Conservation (phyloP, 2,113 vertebrate species). For the Onychostoma macrolepis region DNA sequence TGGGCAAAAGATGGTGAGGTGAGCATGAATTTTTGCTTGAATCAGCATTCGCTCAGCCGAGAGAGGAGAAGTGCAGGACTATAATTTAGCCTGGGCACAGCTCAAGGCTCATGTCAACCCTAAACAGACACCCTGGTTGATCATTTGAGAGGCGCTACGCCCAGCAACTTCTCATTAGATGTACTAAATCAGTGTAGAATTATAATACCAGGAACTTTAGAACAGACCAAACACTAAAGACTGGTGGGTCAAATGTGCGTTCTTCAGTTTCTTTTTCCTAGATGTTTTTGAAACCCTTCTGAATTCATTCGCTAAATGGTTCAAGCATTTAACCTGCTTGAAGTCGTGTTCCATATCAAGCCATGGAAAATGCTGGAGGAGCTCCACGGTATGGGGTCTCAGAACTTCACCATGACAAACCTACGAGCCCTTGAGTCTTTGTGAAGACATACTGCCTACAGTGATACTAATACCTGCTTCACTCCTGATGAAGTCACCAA, state of each 20-base stretch:
- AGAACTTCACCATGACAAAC: constrained; percentile 46
- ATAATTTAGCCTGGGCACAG: constrained; percentile 61
- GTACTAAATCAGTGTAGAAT: constrained; percentile 49
- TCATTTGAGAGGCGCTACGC: constrained; percentile 51
- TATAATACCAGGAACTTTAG: constrained; percentile 43
- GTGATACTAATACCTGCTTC: constrained; percentile 1
- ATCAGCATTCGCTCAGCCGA: constrained; percentile 62
- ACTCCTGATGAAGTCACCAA: not conserved
- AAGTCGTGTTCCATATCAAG: constrained; percentile 51
- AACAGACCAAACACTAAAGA: constrained; percentile 33
- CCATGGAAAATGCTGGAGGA: constrained; percentile 44
- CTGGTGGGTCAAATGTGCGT: constrained; percentile 12
- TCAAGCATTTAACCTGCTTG: constrained; percentile 32
- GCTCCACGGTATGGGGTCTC: constrained; percentile 49
- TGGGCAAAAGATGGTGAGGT: constrained; percentile 62
- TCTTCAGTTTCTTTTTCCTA: constrained; percentile 27
- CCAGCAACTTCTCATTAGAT: constrained; percentile 52
- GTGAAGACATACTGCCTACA: constrained; percentile 2
- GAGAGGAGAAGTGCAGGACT: constrained; percentile 47
- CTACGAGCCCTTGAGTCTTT: not conserved
- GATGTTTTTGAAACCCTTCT: not conserved
- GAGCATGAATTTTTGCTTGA: constrained; percentile 65
- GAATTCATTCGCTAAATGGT: constrained; percentile 22
- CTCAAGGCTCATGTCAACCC: constrained; percentile 61
- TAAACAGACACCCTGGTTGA: constrained; percentile 58